Base-by-base conservation (phyloP, 1,140 invertebrate species). In the Helicoverpa armigera region DNA sequence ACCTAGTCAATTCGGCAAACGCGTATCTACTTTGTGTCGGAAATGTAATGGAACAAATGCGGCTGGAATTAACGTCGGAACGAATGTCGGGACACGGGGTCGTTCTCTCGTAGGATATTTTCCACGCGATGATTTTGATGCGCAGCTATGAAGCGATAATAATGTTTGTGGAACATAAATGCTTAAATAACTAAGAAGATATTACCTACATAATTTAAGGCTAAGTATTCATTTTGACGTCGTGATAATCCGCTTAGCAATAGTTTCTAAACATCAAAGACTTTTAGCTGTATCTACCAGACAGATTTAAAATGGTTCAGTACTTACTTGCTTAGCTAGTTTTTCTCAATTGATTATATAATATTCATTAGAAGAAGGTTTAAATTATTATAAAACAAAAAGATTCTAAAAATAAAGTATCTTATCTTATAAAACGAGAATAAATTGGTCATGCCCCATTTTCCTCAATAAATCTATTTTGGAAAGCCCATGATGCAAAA, bases 21-120 rank as follows among this genome's bases (percentile, higher is more conserved):
- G 92, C 91, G 94, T 94, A 94, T 92, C 92, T 94, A 94, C 94
- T 95, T 94, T 94, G 92, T 94, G 92, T 95, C 91, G 92, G 92
- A 95, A 95, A 95, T 95, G 94, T 94, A 95, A 95, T 94, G 94
- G 94, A 95, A 95, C 93, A 95, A 95, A 95, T 94, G 94, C 92
- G 94, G 91, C 92, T 91, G 90, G 94, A 95, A 94, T 95, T 95
- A 95, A 89, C 93, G 92, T 94, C 89, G 88, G 84, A 92, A 95
- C 92, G 92, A 94, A 94, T 94, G 93, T 94, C 89, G 91, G 90
- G 86, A 89, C 92, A 91, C 90, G 92, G 90, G 90, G 89, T 92
- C 89, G 89, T 81, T 91, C 90, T 88, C 90, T 90, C 90, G 78
- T 80, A 83, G 88, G 89, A 94, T 95, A 94, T 93, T 93, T 95